Conservation (phyloP, 2,113 vertebrate species). For the Platysternon megacephalum region DNA sequence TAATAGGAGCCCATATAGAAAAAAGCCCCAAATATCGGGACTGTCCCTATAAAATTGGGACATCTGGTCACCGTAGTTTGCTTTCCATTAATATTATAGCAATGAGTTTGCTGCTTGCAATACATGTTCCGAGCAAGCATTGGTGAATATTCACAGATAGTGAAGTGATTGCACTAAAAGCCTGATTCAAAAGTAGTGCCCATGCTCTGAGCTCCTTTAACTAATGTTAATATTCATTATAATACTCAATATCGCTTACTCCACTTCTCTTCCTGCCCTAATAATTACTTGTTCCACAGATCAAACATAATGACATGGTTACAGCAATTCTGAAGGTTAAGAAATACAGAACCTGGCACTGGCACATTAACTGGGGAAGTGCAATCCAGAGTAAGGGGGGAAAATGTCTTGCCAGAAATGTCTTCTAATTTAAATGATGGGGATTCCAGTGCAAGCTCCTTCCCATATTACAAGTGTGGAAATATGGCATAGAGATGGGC, state of each 20-base stretch:
- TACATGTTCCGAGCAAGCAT: not conserved
- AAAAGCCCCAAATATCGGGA: no score
- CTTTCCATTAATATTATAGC: not conserved
- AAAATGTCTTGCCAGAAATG: not conserved
- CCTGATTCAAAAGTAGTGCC: not conserved
- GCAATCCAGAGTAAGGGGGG: not conserved
- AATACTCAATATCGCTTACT: slow-evolving; percentile 20
- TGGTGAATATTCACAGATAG: not conserved
- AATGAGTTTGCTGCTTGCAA: not conserved
- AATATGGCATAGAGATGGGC: not conserved
- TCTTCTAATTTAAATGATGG: not conserved
- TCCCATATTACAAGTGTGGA: not conserved
- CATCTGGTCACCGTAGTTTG: not conserved
- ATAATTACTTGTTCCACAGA: slow-evolving; percentile 32
- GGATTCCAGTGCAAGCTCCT: not conserved
- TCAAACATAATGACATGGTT: slow-evolving; percentile 1
- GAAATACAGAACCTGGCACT: not conserved
- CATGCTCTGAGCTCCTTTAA: not conserved
- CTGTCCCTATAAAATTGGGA: no score
- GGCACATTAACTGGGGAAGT: not conserved
- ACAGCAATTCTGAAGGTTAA: not conserved
- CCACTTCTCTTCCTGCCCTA: not conserved
- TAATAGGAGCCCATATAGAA: no score
- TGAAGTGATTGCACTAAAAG: slow-evolving; percentile 23
- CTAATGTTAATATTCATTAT: slow-evolving; percentile 6